phyloP scores from a whole-genome alignment of 2,113 vertebrate species.

The Carassius gibelio region DNA sequence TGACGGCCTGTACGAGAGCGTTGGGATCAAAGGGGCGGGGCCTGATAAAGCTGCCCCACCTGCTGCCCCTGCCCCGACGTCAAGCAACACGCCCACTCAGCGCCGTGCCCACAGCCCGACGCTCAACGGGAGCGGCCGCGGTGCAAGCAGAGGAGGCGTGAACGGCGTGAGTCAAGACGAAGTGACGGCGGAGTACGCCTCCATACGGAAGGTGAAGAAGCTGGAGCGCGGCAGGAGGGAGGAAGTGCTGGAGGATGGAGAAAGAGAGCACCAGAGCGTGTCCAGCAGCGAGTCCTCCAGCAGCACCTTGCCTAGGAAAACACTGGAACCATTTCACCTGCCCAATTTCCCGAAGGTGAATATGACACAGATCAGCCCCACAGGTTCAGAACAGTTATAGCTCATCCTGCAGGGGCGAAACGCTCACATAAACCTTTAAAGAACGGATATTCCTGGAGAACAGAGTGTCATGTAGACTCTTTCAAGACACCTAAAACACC shows the following conservation, averaged over 20 bases:
- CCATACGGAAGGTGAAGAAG: constrained; percentile 75
- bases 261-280: constrained; percentile 65
- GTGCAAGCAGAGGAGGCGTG: constrained; percentile 10
- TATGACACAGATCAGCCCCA: constrained; percentile 22
- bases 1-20: constrained; percentile 77
- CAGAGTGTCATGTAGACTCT: too few relatives aligned
- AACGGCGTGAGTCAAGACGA: constrained; percentile 57
- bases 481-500: too few relatives aligned
- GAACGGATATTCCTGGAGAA: not conserved
- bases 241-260: constrained; percentile 71
- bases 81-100: constrained; percentile 58
- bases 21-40: constrained; percentile 67
- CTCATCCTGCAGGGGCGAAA: not conserved
- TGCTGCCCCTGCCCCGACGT: constrained; percentile 53
- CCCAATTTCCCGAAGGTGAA: constrained; percentile 73
- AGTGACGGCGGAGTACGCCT: constrained; percentile 69
- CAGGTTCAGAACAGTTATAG: not conserved
- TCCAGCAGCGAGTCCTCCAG: constrained; percentile 71
- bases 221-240: constrained; percentile 63
- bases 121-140: constrained; percentile 42
- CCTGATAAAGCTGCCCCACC: constrained; percentile 52
- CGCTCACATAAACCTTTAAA: not conserved
- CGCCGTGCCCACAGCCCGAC: constrained; percentile 46
- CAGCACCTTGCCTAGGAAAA: constrained; percentile 69
- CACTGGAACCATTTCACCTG: constrained; percentile 74